Base-by-base conservation (phyloP, 2,113 vertebrate genomes). In the Naja naja region DNA sequence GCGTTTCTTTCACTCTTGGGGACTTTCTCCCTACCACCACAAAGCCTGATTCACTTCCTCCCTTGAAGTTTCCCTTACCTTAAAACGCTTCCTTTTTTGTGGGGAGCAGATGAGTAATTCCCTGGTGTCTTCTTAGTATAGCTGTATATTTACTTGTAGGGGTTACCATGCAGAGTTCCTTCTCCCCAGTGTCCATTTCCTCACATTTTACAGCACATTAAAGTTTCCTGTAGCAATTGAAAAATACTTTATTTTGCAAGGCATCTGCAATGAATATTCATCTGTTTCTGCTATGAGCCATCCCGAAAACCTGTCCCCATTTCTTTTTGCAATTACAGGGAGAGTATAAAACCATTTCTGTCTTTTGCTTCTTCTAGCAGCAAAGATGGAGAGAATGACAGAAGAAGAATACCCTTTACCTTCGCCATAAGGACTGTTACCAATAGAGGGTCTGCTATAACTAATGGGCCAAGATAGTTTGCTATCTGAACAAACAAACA, bases 1-100 rank as follows among this genome's bases (percentile, higher is more conserved):
- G 87, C 95, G 94, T 8, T 0, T 93, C 88, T 90, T 94, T 95
- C 88, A 94, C 92, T 96, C 95, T 64, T 93, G 92, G 95, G 95
- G 94, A 87, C 54, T 95, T 60, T 92, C 4, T 56, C 90, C 85
- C 94, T 94, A 91, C 53, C 90, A 85, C 85, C 1, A 1, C 64
- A 52, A 90, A 90, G 93, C 56, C 93, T 87, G 91, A 74, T 49
- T 47, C 0, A 0, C 56, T 92, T 90, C 89, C 58, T 47, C 85
- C 43, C 0, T 0, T 39, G 0, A 0, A 45, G 16, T 85, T 64
- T 90, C 25, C 22, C 89, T 91, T 91, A 45, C 87, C 74, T 91
- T 89, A 86, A 60, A 89, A 86, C 25, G 7, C 45, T 86, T 90
- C 92, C 58, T 89, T 56, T 93, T 95, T 90, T 18, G 43, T 25